Evolutionary conservation across 2,888 invertebrate species (phyloP).

Genomic region (Anodontia alba): DNA sequence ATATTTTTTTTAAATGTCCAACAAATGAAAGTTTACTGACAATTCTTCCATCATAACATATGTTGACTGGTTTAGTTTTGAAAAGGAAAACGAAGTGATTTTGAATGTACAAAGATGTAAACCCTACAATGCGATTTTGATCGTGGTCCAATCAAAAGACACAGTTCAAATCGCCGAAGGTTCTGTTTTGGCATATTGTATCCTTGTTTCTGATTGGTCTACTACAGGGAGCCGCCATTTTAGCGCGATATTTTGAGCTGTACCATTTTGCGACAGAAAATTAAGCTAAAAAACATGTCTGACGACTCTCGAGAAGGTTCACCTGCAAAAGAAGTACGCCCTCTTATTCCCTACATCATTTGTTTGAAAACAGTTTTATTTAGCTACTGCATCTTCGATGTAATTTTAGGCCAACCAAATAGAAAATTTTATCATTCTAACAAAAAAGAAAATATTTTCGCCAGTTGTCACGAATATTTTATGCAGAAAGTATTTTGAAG

Average conservation of each 20-base stretch:
- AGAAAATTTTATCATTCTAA: no score
- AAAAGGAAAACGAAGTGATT: not conserved
- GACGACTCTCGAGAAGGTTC: constrained; percentile 64
- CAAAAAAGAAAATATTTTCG: no score
- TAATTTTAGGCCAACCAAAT: no score
- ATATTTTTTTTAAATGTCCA: no score
- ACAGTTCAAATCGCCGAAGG: not conserved
- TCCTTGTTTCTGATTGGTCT: constrained; percentile 67
- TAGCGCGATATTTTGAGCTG: constrained; percentile 77
- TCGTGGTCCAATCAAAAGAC: not conserved
- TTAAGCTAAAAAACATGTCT: constrained; percentile 63
- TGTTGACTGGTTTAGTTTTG: not conserved
- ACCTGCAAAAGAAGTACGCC: constrained; percentile 62
- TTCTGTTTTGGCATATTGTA: constrained; percentile 9
- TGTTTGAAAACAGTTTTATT: no score
- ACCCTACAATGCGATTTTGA: not conserved
- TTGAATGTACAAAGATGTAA: not conserved
- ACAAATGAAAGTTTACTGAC: no score
- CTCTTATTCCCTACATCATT: not conserved
- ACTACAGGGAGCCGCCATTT: constrained; percentile 72
- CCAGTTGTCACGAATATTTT: no score
- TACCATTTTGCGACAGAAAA: constrained; percentile 7
- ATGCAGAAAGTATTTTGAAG: no score
- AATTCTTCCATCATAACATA: not conserved
- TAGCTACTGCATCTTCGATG: no score